phyloP scores from a whole-genome alignment of 2,797 vertebrate genomes.

The Atherinosoma microstoma region DNA sequence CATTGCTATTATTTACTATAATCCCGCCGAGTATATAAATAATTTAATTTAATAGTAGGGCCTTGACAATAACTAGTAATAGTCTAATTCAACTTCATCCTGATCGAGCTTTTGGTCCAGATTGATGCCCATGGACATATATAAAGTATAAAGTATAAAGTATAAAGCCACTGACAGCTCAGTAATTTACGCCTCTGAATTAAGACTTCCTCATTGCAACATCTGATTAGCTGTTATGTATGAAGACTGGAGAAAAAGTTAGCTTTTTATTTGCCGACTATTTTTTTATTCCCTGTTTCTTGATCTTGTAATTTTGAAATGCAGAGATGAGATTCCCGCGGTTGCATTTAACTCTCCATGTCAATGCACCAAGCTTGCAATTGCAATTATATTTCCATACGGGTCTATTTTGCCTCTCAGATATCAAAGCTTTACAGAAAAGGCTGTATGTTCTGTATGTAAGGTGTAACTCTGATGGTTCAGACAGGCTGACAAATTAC shows the following conservation, averaged over 20 bases:
- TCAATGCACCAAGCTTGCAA: neutral
- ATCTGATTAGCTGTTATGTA: slow-evolving; percentile 13
- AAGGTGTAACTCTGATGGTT: slow-evolving; percentile 13
- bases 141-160: too few relatives aligned
- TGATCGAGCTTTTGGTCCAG: neutral
- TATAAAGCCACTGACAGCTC: neutral
- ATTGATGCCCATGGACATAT: neutral
- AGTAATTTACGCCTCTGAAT: neutral
- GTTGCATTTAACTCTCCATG: neutral
- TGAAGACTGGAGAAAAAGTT: neutral
- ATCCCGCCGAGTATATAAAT: neutral
- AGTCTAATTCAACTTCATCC: too few relatives aligned
- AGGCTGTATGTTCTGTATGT: neutral
- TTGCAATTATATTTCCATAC: neutral
- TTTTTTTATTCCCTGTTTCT: too few relatives aligned
- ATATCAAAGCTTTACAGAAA: neutral
- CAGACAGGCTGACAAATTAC: slow-evolving; percentile 56
- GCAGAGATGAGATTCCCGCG: too few relatives aligned
- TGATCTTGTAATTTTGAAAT: too few relatives aligned
- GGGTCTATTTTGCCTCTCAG: neutral
- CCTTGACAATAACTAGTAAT: neutral
- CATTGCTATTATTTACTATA: neutral
- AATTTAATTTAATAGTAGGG: neutral
- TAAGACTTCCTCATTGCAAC: slow-evolving; percentile 4
- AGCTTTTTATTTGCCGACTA: too few relatives aligned